phyloP scores from a whole-genome alignment of 2,113 vertebrate genomes.

The Centropristis striata region DNA sequence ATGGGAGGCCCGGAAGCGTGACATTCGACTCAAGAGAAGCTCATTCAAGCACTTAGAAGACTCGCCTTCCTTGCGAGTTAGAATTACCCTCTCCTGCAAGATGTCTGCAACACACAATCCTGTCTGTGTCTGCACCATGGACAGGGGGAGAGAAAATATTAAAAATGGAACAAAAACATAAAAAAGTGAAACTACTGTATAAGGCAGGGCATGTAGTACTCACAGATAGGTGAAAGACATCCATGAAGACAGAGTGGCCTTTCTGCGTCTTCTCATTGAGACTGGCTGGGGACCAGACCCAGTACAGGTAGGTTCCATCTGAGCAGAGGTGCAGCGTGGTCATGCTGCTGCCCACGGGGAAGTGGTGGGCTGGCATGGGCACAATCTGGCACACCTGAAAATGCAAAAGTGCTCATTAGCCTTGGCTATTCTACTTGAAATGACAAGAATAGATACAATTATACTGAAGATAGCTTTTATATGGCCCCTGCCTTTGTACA shows the following conservation, averaged over 20 bases:
- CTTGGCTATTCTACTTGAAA: neutral
- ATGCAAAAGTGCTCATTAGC: conserved; percentile 7
- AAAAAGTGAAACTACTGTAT: neutral
- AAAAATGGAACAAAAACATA: neutral
- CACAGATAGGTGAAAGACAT: conserved; percentile 94
- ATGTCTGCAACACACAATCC: conserved; percentile 90
- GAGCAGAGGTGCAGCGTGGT: conserved; percentile 97
- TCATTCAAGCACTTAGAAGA: conserved; percentile 99
- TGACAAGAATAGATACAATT: neutral
- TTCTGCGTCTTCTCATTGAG: conserved; percentile 99
- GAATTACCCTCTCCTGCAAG: conserved; percentile 94
- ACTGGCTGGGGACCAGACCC: conserved; percentile 98
- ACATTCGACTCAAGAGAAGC: conserved; percentile 97
- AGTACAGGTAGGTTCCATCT: conserved; percentile 97
- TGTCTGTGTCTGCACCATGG: conserved; percentile 87
- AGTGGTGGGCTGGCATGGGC: conserved; percentile 95
- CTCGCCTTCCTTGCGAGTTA: conserved; percentile 97
- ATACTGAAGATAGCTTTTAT: neutral
- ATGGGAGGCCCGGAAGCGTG: conserved; percentile 95
- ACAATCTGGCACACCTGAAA: conserved; percentile 93
- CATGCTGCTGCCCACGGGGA: conserved; percentile 95
- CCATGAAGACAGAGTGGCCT: conserved; percentile 99
- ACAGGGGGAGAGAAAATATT: conserved; percentile 18
- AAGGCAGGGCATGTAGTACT: conserved; percentile 46
- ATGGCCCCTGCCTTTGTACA: neutral